Percentiles rank a stretch among this genome's conserved stretches.
These are phyloP conservation scores for Myocastor coypus DNA, from an alignment of 2,113 vertebrate species.

Conservation along the genomic window DNA sequence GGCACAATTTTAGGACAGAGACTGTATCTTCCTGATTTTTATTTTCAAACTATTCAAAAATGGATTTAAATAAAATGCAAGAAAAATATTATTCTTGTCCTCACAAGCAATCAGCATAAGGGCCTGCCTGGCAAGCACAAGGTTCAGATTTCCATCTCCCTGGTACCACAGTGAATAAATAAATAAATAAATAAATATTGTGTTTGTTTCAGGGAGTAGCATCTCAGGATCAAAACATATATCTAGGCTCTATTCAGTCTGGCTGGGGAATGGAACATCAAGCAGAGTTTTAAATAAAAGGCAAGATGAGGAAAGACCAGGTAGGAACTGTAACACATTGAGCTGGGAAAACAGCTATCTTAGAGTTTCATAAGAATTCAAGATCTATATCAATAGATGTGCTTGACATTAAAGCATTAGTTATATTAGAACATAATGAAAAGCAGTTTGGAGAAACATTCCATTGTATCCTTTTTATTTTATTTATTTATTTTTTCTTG, in stretches of 20 bases:
- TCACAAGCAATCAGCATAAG: conserved; percentile 1
- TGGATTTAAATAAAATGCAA: conserved; percentile 24
- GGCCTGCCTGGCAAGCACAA: no score
- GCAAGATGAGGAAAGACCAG: not conserved
- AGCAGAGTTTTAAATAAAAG: not conserved
- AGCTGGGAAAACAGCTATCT: not conserved
- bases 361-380: conserved; percentile 1
- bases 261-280: not conserved
- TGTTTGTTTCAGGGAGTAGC: no score
- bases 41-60: conserved; percentile 5
- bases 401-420: not conserved
- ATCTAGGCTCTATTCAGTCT: not conserved
- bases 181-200: no score
- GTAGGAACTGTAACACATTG: not conserved
- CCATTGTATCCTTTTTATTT: not conserved
- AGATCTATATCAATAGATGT: not conserved
- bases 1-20: not conserved
- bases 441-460: not conserved
- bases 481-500: no score
- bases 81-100: not conserved
- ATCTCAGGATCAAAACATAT: no score
- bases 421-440: conserved; percentile 10
- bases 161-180: no score
- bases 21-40: not conserved
- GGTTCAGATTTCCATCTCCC: no score